A percentile compares a stretch with the other conserved stretches of the same genome.
Evolutionary conservation across 1,140 invertebrate genomes (phyloP).

Genomic region (Lasioglossum albipes): DNA sequence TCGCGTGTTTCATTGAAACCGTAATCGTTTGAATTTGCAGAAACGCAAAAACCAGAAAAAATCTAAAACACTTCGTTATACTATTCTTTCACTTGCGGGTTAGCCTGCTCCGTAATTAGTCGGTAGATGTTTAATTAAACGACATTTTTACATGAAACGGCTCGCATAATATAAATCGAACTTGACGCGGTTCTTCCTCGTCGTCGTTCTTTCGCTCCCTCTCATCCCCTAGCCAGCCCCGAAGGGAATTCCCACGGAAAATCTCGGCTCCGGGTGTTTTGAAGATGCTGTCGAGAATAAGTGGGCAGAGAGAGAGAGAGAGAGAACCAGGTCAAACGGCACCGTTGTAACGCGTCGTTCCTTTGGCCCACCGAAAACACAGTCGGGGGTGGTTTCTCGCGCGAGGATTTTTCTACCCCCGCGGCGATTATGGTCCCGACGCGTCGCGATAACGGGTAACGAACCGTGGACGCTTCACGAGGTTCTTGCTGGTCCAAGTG

Average conservation of each 20-base stretch:
- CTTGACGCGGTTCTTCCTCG: too few species aligned
- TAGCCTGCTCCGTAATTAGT: too few species aligned
- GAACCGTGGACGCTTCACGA: conserved; percentile 14
- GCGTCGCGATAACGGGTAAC: conserved; percentile 18
- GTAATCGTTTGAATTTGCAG: too few species aligned
- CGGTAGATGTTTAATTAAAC: too few species aligned
- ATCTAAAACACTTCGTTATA: too few species aligned
- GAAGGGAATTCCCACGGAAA: conserved; percentile 26
- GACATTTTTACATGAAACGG: too few species aligned
- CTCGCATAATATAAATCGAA: too few species aligned
- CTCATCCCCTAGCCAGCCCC: neutral
- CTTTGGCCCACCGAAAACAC: neutral
- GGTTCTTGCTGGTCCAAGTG: neutral
- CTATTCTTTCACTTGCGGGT: too few species aligned
- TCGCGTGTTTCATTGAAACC: too few species aligned
- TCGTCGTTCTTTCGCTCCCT: too few species aligned
- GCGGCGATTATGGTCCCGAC: neutral
- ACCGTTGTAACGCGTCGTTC: conserved; percentile 20
- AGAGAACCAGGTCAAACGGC: conserved; percentile 45
- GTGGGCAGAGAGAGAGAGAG: neutral
- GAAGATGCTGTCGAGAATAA: conserved; percentile 36
- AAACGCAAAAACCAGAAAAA: too few species aligned
- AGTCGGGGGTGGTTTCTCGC: neutral
- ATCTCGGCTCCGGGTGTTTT: conserved; percentile 48
- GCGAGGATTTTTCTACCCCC: neutral